Evolutionary conservation across 1,140 invertebrate genomes (phyloP), one percentile per base, ranked within the genome.

Genomic region (Zaprionus capensis): DNA sequence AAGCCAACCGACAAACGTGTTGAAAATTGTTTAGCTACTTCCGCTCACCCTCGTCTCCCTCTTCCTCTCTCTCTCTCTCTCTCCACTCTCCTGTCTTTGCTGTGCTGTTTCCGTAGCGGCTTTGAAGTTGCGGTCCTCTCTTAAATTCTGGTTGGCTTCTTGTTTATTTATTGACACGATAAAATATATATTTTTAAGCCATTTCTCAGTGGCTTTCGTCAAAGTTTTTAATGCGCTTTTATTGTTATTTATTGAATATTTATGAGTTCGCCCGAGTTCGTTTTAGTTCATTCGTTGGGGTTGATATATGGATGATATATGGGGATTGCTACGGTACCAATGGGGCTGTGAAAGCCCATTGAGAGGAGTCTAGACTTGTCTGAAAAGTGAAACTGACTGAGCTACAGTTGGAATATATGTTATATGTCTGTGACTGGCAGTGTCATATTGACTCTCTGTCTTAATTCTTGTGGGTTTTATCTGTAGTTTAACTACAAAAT

Each of bases 21-120:
- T 87, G 81, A 87, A 87, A 87, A 84, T 87, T 87, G 84, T 87
- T 88, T 81, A 90, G 85, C 85, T 74, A 88, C 84, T 88, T 88
- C 85, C 85, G 83, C 61, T 11, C 41, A 2, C 2, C n/a, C 41
- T 46, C 15, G 7, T 7, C 41, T 46, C n/a, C 1, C 41, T 6
- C n/a, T 5, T 0, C 2, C 2, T 4, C 2, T n/a, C 15, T 1
- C 41, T 31, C 7, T 1, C n/a, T 17, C 64, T 73, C 58, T 41
- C 65, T 26, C 51, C 22, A 7, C 3, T 17, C 20, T 22, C 20
- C 46, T 22, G 20, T 51, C 15, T 7, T 22, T 51, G 5, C 46
- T n/a, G 4, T 41, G 46, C 31, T 34, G 31, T 34, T 34, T 38
- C 28, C 58, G 26, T 63, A 26, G 41, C 26, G 62, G 44, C 71